Evolutionary conservation across 2,113 vertebrate species (phyloP).

Genomic region (Lichenostomus cassidix): DNA sequence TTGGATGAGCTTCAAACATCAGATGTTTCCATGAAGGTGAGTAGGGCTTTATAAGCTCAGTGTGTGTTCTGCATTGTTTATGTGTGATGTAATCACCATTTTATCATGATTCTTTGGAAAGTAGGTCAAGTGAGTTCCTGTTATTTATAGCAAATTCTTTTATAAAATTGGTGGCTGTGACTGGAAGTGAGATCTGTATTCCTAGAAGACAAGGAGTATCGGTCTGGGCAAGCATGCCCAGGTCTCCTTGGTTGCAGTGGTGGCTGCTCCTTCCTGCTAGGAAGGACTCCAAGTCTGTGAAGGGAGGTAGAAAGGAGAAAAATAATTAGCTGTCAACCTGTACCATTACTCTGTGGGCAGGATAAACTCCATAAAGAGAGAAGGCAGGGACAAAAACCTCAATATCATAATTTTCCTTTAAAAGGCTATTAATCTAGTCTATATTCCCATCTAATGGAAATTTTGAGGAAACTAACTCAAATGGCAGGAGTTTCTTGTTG

Average conservation of each 20-base stretch:
- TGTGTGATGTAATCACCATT: neutral
- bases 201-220: neutral
- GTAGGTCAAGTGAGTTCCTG: neutral
- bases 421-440: neutral
- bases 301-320: neutral
- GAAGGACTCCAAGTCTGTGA: neutral
- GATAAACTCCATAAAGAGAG: neutral
- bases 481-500: neutral
- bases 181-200: neutral
- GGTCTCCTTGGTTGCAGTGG: neutral
- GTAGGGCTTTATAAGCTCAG: neutral
- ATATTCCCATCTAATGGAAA: neutral
- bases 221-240: neutral
- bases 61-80: neutral
- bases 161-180: neutral
- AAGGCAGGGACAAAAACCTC: neutral
- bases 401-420: neutral
- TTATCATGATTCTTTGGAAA: neutral
- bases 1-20: conserved; percentile 93
- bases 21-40: conserved; percentile 91
- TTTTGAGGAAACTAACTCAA: neutral
- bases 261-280: neutral
- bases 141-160: neutral
- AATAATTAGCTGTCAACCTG: neutral
- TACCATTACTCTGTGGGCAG: neutral